Conservation (phyloP, 2,888 invertebrate species). For the Pardosa pseudoannulata region DNA sequence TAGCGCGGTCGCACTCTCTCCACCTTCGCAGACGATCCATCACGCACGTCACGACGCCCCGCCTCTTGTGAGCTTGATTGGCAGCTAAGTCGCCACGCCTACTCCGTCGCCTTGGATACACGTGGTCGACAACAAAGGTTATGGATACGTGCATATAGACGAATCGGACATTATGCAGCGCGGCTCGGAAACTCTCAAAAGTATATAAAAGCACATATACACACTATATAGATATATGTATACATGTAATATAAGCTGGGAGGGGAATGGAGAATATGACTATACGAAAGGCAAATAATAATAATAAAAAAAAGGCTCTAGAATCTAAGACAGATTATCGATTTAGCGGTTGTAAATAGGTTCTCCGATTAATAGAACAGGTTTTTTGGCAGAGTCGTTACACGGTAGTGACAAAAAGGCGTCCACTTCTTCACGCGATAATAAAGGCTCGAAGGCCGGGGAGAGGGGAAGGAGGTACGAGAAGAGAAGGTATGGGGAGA, state of each 20-base stretch:
- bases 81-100: slow-evolving; percentile 14
- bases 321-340: slow-evolving; percentile 2
- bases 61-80: slow-evolving; percentile 47
- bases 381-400: slow-evolving; percentile 36
- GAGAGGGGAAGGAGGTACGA: slow-evolving; percentile 5
- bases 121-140: slow-evolving; percentile 41
- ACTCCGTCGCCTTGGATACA: slow-evolving; percentile 21
- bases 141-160: not conserved
- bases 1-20: slow-evolving; percentile 32
- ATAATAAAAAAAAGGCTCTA: not conserved
- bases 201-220: too few species aligned
- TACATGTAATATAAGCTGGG: not conserved
- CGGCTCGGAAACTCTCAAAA: too few species aligned
- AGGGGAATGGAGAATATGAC: slow-evolving; percentile 4
- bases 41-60: slow-evolving; percentile 34
- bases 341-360: slow-evolving; percentile 15
- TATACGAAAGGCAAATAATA: not conserved
- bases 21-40: slow-evolving; percentile 35
- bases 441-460: too few species aligned
- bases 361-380: slow-evolving; percentile 47
- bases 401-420: slow-evolving; percentile 4
- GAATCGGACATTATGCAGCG: slow-evolving; percentile 34
- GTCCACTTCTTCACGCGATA: slow-evolving; percentile 14
- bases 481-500: not conserved
- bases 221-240: not conserved